Evolutionary conservation across 2,797 vertebrate genomes (phyloP), one percentile per base, ranked within the genome.

Genomic region (Heterohyrax brucei): DNA sequence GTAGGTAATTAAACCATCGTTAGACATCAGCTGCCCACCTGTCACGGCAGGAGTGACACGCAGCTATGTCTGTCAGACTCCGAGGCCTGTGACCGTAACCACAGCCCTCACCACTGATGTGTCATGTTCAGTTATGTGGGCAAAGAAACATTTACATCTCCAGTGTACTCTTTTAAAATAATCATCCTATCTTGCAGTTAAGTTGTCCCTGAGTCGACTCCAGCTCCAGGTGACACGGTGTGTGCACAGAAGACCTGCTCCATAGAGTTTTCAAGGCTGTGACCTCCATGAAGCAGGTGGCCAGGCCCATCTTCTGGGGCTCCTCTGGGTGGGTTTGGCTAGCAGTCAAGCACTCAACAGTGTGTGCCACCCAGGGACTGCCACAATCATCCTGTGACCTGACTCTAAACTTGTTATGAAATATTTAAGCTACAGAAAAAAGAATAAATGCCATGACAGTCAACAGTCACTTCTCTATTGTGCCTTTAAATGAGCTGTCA

Each of bases 81-180:
- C 76, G 96, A 84, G 93, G 64, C 59, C 44, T 33, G 18, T 64
- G 44, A 68, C 21, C 10, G 30, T 26, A 81, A 59, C 21, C 78
- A 81, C 22, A 84, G 72, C n/a, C 72, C 48, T 81, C 62, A 72
- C n/a, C 2, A 21, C 0, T 87, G 73, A 89, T 50, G 12, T 84
- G 56, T 50, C 4, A 26, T 53, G 19, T 68, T 85, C 86, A 82
- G 78, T 91, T 61, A 90, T 56, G 33, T 18, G 39, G 48, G 75
- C 86, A 92, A 95, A 95, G 64, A 93, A 56, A 91, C 22, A 70
- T n/a, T 80, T 56, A 82, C 70, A 76, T 89, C 26, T 86, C n/a
- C 24, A 78, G 85, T 30, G 79, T 86, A 92, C 2, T 68, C 73
- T 81, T 95, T 92, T 56, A 83, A 97, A 93, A 68, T 87, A 82